Base-by-base conservation (phyloP, 1,140 invertebrate species). In the Mizuhopecten yessoensis region DNA sequence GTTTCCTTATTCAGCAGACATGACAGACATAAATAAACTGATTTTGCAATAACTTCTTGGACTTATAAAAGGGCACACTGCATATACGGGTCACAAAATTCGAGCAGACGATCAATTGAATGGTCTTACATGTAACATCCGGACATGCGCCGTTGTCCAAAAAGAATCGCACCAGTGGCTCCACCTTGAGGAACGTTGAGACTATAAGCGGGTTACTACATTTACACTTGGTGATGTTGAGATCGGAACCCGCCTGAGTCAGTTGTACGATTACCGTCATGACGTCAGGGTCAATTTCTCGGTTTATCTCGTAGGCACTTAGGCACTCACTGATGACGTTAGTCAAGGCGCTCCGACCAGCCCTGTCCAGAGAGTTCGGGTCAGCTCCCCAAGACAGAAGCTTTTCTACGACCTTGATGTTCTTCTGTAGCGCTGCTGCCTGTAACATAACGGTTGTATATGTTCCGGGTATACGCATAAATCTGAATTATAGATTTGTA, bases 281-380 rank as follows among this genome's bases (percentile, higher is more conserved):
- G 57, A 75, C 57, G 57, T 75, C 57, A 75, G 57, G 57, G 23
- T 75, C 57, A 75, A 75, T 75, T 11, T 75, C 57, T 1, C 57
- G 57, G 23, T 75, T 75, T 75, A 75, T 75, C 11, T 75, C 57
- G 57, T 75, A 75, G 1, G 57, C 57, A 75, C 29, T n/a, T 20
- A 92, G 49, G 75, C 90, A 87, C n/a, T 91, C 75, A 23, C 87
- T 49, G 29, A 94, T 90, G 34, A 92, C 91, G 33, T 92, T 93
- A 0, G 93, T 94, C 57, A 94, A 33, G 34, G 94, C 92, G 0
- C 92, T 94, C 23, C 90, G 90, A 7, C 92, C 90, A 34, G 86
- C 90, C 33, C 88, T 91, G 45, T 94, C 93, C 23, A 92, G 33
- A 20, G 88, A 89, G 49, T 94, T 93, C 23, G 90, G 86, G 57